phyloP scores from a whole-genome alignment of 2,888 invertebrate genomes.

The Tanypteryx hageni region DNA sequence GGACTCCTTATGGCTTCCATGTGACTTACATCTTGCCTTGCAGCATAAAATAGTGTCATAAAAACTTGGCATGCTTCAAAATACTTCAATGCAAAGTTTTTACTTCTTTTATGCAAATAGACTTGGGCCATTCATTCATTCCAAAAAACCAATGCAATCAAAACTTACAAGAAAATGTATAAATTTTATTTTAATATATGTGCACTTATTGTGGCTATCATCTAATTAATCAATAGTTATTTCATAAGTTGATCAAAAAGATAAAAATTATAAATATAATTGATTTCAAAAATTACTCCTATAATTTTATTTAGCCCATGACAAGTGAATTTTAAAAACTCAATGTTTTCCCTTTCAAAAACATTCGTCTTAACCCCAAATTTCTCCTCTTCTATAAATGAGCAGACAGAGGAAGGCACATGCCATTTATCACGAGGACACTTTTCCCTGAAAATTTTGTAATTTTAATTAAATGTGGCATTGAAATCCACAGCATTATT shows the following conservation, averaged over 20 bases:
- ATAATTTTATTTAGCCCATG: neutral
- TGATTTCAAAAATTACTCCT: neutral
- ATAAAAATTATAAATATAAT: slow-evolving; percentile 9
- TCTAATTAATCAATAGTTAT: neutral
- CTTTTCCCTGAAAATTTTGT: slow-evolving; percentile 53
- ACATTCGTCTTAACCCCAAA: slow-evolving; percentile 2
- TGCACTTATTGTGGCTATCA: slow-evolving; percentile 35
- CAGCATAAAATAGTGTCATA: neutral
- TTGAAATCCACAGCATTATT: slow-evolving; percentile 3
- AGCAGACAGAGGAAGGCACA: slow-evolving; percentile 56
- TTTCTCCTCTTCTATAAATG: slow-evolving; percentile 33
- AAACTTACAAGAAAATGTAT: neutral
- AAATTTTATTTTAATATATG: slow-evolving; percentile 43
- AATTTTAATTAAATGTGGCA: slow-evolving; percentile 21
- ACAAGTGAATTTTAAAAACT: slow-evolving; percentile 30
- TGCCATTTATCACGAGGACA: slow-evolving; percentile 59
- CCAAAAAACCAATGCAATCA: neutral
- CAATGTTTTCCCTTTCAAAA: slow-evolving; percentile 13
- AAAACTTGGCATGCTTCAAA: neutral
- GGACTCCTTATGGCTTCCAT: neutral
- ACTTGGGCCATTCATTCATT: neutral
- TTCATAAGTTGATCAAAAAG: slow-evolving; percentile 15
- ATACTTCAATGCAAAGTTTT: neutral
- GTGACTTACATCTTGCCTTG: neutral
- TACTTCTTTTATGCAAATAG: neutral